Base-by-base conservation (phyloP, 2,113 vertebrate species). In the Perca flavescens region DNA sequence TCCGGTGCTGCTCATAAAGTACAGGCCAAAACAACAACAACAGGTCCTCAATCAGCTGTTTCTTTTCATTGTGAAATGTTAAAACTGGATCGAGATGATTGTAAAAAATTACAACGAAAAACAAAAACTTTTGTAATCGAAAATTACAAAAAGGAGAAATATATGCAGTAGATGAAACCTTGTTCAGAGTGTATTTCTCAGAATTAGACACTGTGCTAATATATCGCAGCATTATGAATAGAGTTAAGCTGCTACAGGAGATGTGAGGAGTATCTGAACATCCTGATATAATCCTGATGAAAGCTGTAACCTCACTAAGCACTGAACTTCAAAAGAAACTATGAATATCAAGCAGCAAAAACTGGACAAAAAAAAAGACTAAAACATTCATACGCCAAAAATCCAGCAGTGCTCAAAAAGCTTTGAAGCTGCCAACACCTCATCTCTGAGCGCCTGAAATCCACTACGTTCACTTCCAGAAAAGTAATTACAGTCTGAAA, bases 281-380 rank as follows among this genome's bases (percentile, higher is more conserved):
- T 34, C 34, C 34, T 34, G 34, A 34, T 34, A 34, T 34, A 6
- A 50, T 56, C 47, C n/a, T 11, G 50, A 75, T 31, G 16, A 60
- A 47, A 64, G 64, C 46, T 8, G 76, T 25, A 22, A 69, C 25
- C 31, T 77, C n/a, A n/a, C 11, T 2, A 0, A 16, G 50, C 68
- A 11, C 25, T 5, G 43, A 52, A 50, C 56, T 43, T 77, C 64
- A 74, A 52, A 70, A 76, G n/a, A 87, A 79, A 75, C 43, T 60
- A 21, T 56, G 9, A 62, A 63, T 73, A 76, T 74, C 47, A 84
- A 91, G 75, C 83, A 80, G 87, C 70, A 61, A 74, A 63, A 63
- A 53, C 2, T 19, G 28, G 8, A 60, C 43, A 50, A 50, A n/a
- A 6, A 40, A 52, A 56, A 40, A 25, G 25, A 10, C 7, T 50